Percentiles rank a stretch among this genome's conserved stretches.
phyloP scores from a whole-genome alignment of 1,140 invertebrate species.

The Bombus sylvicola region DNA sequence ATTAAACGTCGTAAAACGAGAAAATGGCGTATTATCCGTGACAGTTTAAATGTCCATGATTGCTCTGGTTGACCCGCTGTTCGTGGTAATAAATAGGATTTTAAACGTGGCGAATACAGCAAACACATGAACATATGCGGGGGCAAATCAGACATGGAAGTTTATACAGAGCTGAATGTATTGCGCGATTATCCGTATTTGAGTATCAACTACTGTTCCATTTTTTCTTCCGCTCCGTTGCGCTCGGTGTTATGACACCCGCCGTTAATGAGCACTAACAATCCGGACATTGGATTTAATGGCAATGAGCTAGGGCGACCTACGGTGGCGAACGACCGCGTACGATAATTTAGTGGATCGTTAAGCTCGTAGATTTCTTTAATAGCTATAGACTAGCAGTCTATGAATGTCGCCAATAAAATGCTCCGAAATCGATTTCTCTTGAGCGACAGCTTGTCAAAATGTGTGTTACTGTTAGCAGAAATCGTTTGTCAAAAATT shows the following conservation, averaged over 20 bases:
- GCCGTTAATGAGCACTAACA: slow-evolving; percentile 54
- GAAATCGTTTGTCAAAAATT: neutral
- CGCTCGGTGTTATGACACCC: slow-evolving; percentile 34
- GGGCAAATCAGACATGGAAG: neutral
- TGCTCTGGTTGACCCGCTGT: neutral
- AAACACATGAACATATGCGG: neutral
- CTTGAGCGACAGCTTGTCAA: neutral
- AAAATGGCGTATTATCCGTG: too few relatives aligned
- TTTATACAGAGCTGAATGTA: neutral
- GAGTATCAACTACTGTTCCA: slow-evolving; percentile 22
- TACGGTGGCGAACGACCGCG: slow-evolving; percentile 1
- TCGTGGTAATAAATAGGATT: neutral
- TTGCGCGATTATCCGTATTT: slow-evolving; percentile 41
- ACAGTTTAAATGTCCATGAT: neutral
- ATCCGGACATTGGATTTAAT: slow-evolving; percentile 45
- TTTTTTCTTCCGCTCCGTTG: slow-evolving; percentile 40
- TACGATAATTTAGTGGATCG: slow-evolving; percentile 58
- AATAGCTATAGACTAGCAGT: neutral
- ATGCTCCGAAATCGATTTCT: slow-evolving; percentile 8
- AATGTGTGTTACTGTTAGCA: neutral
- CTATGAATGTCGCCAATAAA: slow-evolving; percentile 37
- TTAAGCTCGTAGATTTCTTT: slow-evolving; percentile 53
- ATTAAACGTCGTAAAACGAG: neutral
- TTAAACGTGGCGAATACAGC: neutral
- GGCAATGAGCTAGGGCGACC: slow-evolving; percentile 23